Conservation (phyloP, 2,113 vertebrate species). For the Colinus virginianus region DNA sequence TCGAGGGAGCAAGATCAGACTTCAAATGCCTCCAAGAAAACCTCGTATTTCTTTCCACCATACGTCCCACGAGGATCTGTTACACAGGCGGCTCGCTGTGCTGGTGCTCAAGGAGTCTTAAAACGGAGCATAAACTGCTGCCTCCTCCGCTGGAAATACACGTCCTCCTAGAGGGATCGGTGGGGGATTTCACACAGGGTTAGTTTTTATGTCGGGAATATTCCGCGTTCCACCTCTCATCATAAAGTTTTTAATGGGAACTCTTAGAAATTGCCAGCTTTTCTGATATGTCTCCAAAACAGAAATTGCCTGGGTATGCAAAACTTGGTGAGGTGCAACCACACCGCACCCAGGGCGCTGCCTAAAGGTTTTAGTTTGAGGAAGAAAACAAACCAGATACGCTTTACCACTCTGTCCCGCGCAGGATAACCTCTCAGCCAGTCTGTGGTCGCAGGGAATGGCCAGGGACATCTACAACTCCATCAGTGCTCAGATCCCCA, state of each 20-base stretch:
- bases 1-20: background rate
- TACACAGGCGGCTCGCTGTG: conserved; percentile 1
- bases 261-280: conserved; percentile 44
- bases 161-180: background rate
- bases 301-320: conserved; percentile 54
- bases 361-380: background rate
- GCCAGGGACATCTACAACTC: background rate
- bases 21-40: conserved; percentile 27
- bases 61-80: background rate
- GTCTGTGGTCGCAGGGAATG: background rate
- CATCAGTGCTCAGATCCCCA: too few species aligned
- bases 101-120: conserved; percentile 16
- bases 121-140: conserved; percentile 61
- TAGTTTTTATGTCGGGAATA: conserved; percentile 64
- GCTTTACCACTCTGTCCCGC: background rate
- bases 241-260: conserved; percentile 70
- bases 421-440: background rate
- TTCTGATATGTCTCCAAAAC: conserved; percentile 20
- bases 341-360: conserved; percentile 1
- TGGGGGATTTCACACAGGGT: conserved; percentile 53
- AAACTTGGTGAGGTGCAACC: conserved; percentile 55
- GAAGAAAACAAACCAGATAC: conserved; percentile 29
- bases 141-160: conserved; percentile 1
- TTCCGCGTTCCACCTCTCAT: conserved; percentile 47
- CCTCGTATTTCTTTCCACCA: background rate